These are phyloP conservation scores for Incurvaria masculella DNA, from an alignment of 2,888 invertebrate species.

Conservation along the genomic window DNA sequence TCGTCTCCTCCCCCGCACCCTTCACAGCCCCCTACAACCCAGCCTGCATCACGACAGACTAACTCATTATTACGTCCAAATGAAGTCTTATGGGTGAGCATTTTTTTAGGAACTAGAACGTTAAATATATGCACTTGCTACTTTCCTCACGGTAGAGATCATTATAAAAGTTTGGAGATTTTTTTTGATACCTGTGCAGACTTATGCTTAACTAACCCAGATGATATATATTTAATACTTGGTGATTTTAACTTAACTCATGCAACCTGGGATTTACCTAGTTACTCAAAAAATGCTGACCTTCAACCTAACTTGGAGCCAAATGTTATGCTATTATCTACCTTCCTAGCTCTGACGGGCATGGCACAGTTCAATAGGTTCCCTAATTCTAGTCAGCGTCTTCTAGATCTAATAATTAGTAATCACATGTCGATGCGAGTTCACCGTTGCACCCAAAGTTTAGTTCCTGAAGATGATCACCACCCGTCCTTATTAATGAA, in stretches of 20 bases:
- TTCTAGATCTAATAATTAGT: neutral
- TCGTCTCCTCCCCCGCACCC: neutral
- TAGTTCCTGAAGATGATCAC: neutral
- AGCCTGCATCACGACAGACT: neutral
- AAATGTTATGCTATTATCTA: neutral
- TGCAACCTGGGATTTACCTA: neutral
- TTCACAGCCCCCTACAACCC: neutral
- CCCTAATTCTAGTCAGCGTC: neutral
- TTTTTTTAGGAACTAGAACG: neutral
- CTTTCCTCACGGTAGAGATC: neutral
- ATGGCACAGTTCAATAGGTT: neutral
- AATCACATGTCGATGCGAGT: neutral
- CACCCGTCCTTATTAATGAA: neutral
- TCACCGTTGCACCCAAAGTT: neutral
- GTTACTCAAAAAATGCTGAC: neutral
- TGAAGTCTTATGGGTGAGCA: neutral
- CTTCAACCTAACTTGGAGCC: neutral
- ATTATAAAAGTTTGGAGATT: neutral
- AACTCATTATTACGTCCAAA: too few species aligned
- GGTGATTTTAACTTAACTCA: neutral
- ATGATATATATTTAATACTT: neutral
- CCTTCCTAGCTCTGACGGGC: neutral
- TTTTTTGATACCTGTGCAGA: neutral
- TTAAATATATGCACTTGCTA: neutral
- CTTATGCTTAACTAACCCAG: neutral